Evolutionary conservation across 2,113 vertebrate species (phyloP), one percentile per base, ranked within the genome.

Genomic region (Scomber scombrus): DNA sequence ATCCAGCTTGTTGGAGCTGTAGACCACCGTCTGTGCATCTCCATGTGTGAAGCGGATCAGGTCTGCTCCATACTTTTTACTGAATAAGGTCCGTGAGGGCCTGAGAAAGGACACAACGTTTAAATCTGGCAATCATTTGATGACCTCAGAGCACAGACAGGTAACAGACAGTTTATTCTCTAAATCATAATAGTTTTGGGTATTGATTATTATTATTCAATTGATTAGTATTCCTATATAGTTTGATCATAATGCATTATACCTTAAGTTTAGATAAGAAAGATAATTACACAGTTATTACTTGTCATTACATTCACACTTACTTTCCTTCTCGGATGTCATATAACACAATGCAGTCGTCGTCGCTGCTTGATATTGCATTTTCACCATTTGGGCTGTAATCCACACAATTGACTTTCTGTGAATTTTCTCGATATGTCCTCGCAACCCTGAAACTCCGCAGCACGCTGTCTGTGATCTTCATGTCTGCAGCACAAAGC

Each of bases 21-120:
- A 99, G 78, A 99, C 96, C 0, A 98, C 98, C 2, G 96, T 99
- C 82, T 98, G 96, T 76, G 97, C 95, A 40, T 93, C 90, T 63
- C 96, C 96, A 45, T 98, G 96, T 0, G 98, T 98, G 85, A 97
- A 99, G 82, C 97, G 96, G 95, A 99, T 99, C 67, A 99, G 97
- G 86, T 99, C 98, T 74, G 97, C 98, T 50, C 98, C 98, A 43
- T 99, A 99, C 93, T 99, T 99, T 95, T 99, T 99, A 93, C 98
- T 99, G 95, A 96, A 99, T 52, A 99, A 85, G 0, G 97, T 99
- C 85, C 96, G 94, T 90, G 96, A 96, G 46, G 97, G 97, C 90
- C 98, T 99, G 89, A 78, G 31, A 70, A 43, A 65, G 18, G 3
- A 65, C 26, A 73, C 1, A 18, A 54, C 0, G 66, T 14, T 12